These are phyloP conservation scores for Gambelia wislizenii DNA, from an alignment of 2,797 vertebrate genomes.

Conservation along the genomic window DNA sequence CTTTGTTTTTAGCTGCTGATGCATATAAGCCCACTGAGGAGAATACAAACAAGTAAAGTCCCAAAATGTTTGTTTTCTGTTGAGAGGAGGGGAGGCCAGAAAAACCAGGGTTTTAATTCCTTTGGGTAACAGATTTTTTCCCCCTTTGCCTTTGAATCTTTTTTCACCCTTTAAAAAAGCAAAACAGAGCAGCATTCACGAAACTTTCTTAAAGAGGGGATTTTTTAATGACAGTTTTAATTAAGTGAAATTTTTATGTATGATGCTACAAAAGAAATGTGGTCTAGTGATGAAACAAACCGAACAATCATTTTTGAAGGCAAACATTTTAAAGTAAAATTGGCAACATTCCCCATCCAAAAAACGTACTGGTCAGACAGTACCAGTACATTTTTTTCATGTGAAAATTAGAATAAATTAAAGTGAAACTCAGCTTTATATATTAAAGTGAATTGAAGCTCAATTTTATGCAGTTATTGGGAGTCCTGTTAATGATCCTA, in stretches of 20 bases:
- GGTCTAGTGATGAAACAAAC: slow-evolving; percentile 74
- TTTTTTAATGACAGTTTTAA: slow-evolving; percentile 76
- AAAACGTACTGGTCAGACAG: slow-evolving; percentile 66
- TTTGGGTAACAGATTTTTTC: slow-evolving; percentile 78
- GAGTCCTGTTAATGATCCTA: slow-evolving; percentile 19
- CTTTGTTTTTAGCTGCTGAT: slow-evolving; percentile 98
- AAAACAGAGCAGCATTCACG: slow-evolving; percentile 66
- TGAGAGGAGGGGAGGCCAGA: slow-evolving; percentile 78
- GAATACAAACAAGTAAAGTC: slow-evolving; percentile 91
- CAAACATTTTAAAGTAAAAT: slow-evolving; percentile 72
- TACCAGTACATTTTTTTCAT: slow-evolving; percentile 71
- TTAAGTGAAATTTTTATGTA: slow-evolving; percentile 76
- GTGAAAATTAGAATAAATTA: slow-evolving; percentile 68
- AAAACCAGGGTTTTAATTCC: slow-evolving; percentile 68
- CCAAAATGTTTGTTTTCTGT: slow-evolving; percentile 92
- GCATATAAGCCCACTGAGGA: slow-evolving; percentile 86
- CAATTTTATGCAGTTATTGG: slow-evolving; percentile 28
- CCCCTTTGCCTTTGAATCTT: slow-evolving; percentile 57
- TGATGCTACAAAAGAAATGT: slow-evolving; percentile 70
- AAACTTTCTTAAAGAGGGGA: slow-evolving; percentile 74
- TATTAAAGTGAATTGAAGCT: slow-evolving; percentile 36
- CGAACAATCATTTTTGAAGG: slow-evolving; percentile 70
- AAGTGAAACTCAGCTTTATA: not conserved
- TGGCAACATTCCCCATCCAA: slow-evolving; percentile 59
- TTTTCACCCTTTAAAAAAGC: slow-evolving; percentile 26